Percentiles rank a stretch among this genome's conserved stretches.
These are phyloP conservation scores for Tapirus terrestris DNA, from an alignment of 2,113 vertebrate species.

Conservation along the genomic window DNA sequence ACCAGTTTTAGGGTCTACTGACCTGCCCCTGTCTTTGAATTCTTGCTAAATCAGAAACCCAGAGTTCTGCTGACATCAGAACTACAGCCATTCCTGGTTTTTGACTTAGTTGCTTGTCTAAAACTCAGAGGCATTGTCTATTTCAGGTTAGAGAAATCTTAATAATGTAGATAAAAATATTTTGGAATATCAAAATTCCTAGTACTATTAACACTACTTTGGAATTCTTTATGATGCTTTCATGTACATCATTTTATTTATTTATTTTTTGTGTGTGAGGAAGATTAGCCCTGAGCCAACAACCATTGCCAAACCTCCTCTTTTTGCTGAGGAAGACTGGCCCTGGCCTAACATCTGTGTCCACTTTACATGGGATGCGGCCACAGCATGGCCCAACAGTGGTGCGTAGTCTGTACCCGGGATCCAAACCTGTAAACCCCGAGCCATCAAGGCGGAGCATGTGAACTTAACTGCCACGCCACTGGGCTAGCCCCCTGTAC, in stretches of 20 bases:
- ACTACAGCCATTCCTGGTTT: background rate
- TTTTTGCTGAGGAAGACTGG: too few species aligned
- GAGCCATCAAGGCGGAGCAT: too few species aligned
- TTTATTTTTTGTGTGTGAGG: background rate
- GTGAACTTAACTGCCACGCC: too few species aligned
- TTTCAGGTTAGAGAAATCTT: background rate
- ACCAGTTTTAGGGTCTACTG: background rate
- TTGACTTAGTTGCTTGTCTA: background rate
- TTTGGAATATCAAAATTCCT: conserved; percentile 20
- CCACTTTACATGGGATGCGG: too few species aligned
- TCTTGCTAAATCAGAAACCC: background rate
- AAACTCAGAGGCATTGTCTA: background rate
- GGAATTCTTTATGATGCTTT: conserved; percentile 30
- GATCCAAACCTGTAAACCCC: too few species aligned
- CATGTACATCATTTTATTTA: background rate
- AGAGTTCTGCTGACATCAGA: background rate
- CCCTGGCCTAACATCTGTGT: too few species aligned
- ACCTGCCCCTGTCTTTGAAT: background rate
- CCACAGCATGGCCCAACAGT: too few species aligned
- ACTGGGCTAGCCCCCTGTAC: background rate
- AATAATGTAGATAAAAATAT: conserved; percentile 17
- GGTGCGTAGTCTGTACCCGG: too few species aligned
- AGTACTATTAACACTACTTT: background rate
- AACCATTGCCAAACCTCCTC: too few species aligned
- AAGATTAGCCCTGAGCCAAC: too few species aligned